Evolutionary conservation across 1,140 invertebrate genomes (phyloP), one percentile per base, ranked within the genome.

Genomic region (Saccostrea glomerata): DNA sequence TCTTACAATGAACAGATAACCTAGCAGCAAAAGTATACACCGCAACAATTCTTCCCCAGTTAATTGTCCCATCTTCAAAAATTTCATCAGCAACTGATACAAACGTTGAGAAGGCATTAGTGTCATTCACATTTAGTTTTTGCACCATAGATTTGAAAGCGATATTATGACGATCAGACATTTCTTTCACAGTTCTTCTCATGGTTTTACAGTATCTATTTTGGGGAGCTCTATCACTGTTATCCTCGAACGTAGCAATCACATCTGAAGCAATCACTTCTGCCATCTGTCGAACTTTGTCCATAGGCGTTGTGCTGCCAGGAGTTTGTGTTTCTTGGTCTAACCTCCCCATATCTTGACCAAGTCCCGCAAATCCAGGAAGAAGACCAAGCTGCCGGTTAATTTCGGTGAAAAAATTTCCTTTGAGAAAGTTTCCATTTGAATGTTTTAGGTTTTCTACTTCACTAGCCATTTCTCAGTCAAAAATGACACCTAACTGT

Each of bases 31-130:
- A 96, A 13, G 96, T 96, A 91, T 96, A 96, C 4, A 96, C 94
- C 88, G 96, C 96, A n/a, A 96, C 95, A 82, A 96, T 96, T 90
- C 96, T 95, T 11, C 96, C 96, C 96, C 96, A 96, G 87, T 96
- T 96, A 82, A 96, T 95, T 85, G 94, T 92, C 84, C 92, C 92
- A 91, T 96, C 94, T 89, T 95, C 94, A 92, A 96, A 96, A 15
- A 96, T 93, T 93, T 96, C 96, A 92, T 96, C 96, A n/a, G 96
- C 96, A 47, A 96, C 95, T 82, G 94, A 95, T 55, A 95, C 95
- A 92, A 96, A 96, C 66, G 96, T 95, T 82, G 96, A 94, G 90
- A 96, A 96, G 17, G 95, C 95, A 30, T 95, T 96, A 58, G 95
- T 95, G 56, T 96, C 95, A 60, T 95, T 94, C 20, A 96, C 94